Percentiles rank a stretch among this genome's conserved stretches.
Conservation (phyloP, 1,140 invertebrate species). For the Centruroides sculpturatus region DNA sequence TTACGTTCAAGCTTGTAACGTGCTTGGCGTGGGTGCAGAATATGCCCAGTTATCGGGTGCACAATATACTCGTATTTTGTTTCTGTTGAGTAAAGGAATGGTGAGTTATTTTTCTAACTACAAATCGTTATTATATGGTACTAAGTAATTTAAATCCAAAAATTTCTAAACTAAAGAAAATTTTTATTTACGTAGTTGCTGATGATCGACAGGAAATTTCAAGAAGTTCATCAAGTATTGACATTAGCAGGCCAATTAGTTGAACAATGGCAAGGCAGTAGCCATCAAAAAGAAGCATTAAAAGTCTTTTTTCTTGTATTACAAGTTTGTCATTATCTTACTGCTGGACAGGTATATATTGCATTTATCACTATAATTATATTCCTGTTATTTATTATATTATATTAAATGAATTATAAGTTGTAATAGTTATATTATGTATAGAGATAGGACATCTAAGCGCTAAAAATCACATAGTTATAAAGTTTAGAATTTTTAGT, state of each 20-base stretch:
- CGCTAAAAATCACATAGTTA: too few relatives aligned
- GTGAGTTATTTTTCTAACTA: slow-evolving; percentile 34
- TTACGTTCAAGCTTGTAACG: slow-evolving; percentile 69
- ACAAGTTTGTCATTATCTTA: slow-evolving; percentile 84
- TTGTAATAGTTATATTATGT: too few relatives aligned
- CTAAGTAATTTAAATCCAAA: too few relatives aligned
- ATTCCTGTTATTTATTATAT: too few relatives aligned
- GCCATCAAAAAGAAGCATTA: slow-evolving; percentile 73
- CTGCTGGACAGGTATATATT: slow-evolving; percentile 51
- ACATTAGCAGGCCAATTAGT: slow-evolving; percentile 73
- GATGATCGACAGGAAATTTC: slow-evolving; percentile 80
- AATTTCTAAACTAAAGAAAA: neutral
- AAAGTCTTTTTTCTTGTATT: slow-evolving; percentile 92
- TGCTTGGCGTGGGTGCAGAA: slow-evolving; percentile 83
- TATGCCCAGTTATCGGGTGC: slow-evolving; percentile 85
- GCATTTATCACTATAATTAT: too few relatives aligned
- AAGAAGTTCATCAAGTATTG: slow-evolving; percentile 71
- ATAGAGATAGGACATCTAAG: too few relatives aligned
- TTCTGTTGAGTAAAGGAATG: slow-evolving; percentile 90
- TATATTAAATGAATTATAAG: too few relatives aligned
- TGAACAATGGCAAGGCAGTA: slow-evolving; percentile 74
- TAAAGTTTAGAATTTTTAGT: too few relatives aligned
- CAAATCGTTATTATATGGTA: neutral
- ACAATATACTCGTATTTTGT: slow-evolving; percentile 79
- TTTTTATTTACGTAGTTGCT: slow-evolving; percentile 46